Evolutionary conservation across 2,888 invertebrate genomes (phyloP).

Genomic region (Eupithecia subfuscata): DNA sequence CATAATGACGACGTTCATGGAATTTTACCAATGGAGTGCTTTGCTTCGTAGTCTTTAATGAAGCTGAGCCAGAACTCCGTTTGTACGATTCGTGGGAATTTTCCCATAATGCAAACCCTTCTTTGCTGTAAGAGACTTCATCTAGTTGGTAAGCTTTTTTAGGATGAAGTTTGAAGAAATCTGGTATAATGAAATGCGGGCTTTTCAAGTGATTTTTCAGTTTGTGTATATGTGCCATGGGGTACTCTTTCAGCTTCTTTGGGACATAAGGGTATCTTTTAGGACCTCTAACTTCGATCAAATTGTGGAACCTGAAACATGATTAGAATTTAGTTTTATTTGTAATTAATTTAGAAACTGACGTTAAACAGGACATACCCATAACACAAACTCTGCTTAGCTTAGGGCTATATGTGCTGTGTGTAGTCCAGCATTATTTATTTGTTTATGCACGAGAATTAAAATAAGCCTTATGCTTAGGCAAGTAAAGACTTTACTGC

Average conservation of each 20-base stretch:
- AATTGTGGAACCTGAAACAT: conserved; percentile 1
- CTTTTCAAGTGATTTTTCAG: neutral
- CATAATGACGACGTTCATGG: neutral
- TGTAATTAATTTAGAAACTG: neutral
- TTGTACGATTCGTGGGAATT: neutral
- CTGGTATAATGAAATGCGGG: neutral
- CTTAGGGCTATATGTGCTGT: neutral
- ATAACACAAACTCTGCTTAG: neutral
- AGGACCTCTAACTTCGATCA: neutral
- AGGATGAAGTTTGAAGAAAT: neutral
- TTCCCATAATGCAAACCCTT: neutral
- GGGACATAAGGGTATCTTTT: neutral
- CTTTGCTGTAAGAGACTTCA: neutral
- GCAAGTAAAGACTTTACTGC: too few relatives aligned
- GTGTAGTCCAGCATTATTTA: too few relatives aligned
- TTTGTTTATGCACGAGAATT: neutral
- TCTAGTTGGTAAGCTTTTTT: neutral
- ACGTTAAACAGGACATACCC: neutral
- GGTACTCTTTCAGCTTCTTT: neutral
- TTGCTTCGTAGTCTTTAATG: neutral
- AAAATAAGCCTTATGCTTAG: too few relatives aligned
- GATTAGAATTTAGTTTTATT: neutral
- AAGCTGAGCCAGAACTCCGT: neutral
- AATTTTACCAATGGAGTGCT: neutral
- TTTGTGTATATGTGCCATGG: neutral